Conservation (phyloP, 2,888 invertebrate species). For the Noctua janthe region DNA sequence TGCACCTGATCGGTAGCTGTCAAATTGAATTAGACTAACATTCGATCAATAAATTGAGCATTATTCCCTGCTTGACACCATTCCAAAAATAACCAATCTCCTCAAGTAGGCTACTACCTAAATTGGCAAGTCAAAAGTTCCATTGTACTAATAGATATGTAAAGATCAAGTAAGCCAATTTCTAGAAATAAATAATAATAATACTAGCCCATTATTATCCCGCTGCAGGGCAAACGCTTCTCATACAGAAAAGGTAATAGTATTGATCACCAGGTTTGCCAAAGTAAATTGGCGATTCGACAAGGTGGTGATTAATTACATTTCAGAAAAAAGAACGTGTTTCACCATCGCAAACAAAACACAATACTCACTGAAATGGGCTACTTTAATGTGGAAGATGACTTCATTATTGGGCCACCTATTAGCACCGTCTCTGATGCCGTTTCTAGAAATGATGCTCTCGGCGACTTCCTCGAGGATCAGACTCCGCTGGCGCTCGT, state of each 20-base stretch:
- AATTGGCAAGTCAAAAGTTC: background rate
- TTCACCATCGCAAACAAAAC: background rate
- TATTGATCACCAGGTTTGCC: background rate
- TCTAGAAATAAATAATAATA: no score
- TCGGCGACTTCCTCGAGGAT: slow-evolving; percentile 85
- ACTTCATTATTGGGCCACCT: slow-evolving; percentile 88
- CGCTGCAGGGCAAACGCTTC: no score
- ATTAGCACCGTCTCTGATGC: slow-evolving; percentile 76
- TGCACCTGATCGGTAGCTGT: slow-evolving; percentile 84
- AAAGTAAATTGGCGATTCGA: background rate
- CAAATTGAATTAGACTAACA: slow-evolving; percentile 52
- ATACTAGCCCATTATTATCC: no score
- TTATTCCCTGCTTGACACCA: background rate
- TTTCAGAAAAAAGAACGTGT: background rate
- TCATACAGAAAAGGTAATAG: no score
- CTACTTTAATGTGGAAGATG: slow-evolving; percentile 84
- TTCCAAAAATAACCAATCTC: background rate
- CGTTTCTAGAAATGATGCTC: slow-evolving; percentile 83
- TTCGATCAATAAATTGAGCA: background rate
- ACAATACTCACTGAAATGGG: slow-evolving; percentile 84
- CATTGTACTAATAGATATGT: background rate
- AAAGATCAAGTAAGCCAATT: background rate
- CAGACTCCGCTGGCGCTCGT: slow-evolving; percentile 83
- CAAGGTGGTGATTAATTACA: background rate
- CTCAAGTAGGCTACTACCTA: background rate